phyloP scores from a whole-genome alignment of 2,797 vertebrate genomes.

The Notoglanidium macrostoma region DNA sequence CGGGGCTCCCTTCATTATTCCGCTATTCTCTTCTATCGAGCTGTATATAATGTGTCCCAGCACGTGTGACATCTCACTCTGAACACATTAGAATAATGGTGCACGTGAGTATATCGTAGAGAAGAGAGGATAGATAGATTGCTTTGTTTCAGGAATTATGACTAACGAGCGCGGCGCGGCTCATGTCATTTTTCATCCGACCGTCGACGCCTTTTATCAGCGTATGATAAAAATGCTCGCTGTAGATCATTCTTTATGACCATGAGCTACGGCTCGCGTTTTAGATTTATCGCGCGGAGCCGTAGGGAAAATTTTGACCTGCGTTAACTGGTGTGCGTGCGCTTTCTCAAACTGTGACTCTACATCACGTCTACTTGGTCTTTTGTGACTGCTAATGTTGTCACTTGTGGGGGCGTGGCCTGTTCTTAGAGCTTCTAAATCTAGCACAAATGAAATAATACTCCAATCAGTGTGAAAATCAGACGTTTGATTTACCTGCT shows the following conservation, averaged over 20 bases:
- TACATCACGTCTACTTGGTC: not conserved
- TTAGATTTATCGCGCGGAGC: conserved; percentile 28
- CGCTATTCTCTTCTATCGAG: not conserved
- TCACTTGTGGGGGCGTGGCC: not conserved
- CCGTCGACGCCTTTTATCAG: conserved; percentile 22
- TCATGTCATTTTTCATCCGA: conserved; percentile 33
- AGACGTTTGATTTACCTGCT: not conserved
- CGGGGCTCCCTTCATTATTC: conserved; percentile 29
- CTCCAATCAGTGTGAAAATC: too few species aligned
- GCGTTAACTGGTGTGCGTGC: not conserved
- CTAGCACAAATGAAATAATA: too few species aligned
- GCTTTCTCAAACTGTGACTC: not conserved
- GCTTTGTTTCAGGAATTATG: conserved; percentile 47
- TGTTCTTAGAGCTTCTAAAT: not conserved
- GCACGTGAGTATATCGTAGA: conserved; percentile 9
- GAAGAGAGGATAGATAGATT: conserved; percentile 22
- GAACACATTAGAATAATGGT: conserved; percentile 23
- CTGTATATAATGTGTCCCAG: conserved; percentile 25
- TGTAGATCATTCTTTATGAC: conserved; percentile 45
- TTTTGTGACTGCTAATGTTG: not conserved
- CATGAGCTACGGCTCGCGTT: conserved; percentile 56
- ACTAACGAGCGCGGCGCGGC: conserved; percentile 33
- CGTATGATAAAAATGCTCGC: conserved; percentile 8
- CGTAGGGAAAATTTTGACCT: not conserved
- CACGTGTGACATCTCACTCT: conserved; percentile 40